Percentiles rank a stretch among this genome's conserved stretches.
Evolutionary conservation across 1,140 invertebrate genomes (phyloP).

Genomic region (Halictus rubicundus): DNA sequence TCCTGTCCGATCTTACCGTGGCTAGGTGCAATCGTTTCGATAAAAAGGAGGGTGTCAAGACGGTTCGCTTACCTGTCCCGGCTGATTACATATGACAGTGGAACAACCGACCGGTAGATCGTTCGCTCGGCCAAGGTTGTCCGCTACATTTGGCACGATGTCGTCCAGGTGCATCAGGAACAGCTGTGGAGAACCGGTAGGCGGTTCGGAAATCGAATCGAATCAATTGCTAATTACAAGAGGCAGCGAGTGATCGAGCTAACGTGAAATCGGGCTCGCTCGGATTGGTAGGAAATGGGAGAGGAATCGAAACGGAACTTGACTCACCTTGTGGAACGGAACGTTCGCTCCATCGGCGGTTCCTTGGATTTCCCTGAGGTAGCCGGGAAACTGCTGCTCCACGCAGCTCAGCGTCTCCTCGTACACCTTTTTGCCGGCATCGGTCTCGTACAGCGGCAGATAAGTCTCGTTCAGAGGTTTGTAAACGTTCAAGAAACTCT

Average conservation of each 20-base stretch:
- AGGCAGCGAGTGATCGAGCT: no score
- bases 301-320: background rate
- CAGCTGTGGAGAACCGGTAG: conserved; percentile 82
- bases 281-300: no score
- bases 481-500: conserved; percentile 84
- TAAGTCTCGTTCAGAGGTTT: conserved; percentile 85
- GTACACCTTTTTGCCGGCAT: conserved; percentile 85
- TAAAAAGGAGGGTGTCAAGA: no score
- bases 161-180: conserved; percentile 92
- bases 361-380: conserved; percentile 90
- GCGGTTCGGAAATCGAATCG: no score
- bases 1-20: no score
- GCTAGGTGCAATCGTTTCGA: no score
- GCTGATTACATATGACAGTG: conserved; percentile 87
- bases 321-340: conserved; percentile 88
- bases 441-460: conserved; percentile 86
- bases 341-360: conserved; percentile 91
- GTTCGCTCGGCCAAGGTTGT: conserved; percentile 70
- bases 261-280: no score
- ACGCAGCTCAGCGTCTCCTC: conserved; percentile 86
- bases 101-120: conserved; percentile 88
- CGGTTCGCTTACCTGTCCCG: conserved; percentile 79
- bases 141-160: conserved; percentile 84
- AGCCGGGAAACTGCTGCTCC: conserved; percentile 88
- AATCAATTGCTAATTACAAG: no score